phyloP scores from a whole-genome alignment of 2,113 vertebrate genomes.

The Nicator chloris region DNA sequence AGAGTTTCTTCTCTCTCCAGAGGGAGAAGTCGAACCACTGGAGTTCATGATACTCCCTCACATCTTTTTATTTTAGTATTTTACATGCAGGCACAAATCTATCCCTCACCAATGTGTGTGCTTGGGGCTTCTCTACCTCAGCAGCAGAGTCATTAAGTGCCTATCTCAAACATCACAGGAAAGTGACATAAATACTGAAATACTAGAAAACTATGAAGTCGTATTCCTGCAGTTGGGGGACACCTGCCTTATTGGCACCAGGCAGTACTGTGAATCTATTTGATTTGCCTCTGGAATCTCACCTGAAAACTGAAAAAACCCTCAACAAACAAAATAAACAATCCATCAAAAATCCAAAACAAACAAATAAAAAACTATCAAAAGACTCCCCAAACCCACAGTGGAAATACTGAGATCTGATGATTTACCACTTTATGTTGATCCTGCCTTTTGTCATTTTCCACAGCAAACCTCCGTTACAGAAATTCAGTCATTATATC shows the following conservation, averaged over 20 bases:
- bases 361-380: not conserved
- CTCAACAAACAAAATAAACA: not conserved
- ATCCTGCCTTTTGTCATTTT: not conserved
- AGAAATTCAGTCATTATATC: not conserved
- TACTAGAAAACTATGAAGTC: not conserved
- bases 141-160: not conserved
- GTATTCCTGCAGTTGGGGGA: fast-evolving
- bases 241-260: not conserved
- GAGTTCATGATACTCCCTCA: not conserved
- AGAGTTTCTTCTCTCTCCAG: not conserved
- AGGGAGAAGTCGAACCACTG: not conserved
- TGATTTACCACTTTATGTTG: not conserved
- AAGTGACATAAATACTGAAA: not conserved
- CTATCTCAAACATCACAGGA: not conserved
- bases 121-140: not conserved
- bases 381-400: not conserved
- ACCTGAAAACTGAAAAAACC: not conserved
- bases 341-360: too few relatives aligned
- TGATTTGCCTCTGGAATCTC: not conserved
- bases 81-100: not conserved
- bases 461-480: not conserved
- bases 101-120: not conserved
- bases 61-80: not conserved
- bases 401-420: not conserved
- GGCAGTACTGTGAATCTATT: not conserved